Percentiles rank a stretch among this genome's conserved stretches.
Conservation (phyloP, 2,888 invertebrate species). For the Heliconius ismenius region DNA sequence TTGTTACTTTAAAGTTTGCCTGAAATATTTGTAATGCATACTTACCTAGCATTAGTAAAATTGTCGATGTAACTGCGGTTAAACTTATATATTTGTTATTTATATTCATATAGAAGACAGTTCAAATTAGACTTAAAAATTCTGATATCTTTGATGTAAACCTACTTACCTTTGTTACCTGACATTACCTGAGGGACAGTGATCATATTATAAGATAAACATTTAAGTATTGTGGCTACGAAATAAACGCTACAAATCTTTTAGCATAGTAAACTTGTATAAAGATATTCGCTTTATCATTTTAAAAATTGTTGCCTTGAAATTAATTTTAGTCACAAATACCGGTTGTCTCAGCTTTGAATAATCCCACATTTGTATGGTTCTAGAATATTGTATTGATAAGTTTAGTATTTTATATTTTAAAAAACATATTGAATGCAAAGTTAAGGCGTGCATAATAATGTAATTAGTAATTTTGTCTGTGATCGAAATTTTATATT, state of each 20-base stretch:
- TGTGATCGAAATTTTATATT: conserved; percentile 81
- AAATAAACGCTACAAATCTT: conserved; percentile 22
- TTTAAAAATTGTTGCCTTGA: conserved; percentile 65
- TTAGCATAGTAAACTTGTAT: conserved; percentile 41
- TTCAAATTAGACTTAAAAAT: conserved; percentile 1
- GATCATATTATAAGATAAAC: conserved; percentile 13
- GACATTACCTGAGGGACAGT: neutral
- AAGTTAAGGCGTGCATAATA: conserved; percentile 69
- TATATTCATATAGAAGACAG: conserved; percentile 1
- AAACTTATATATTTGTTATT: neutral
- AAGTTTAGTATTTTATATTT: conserved; percentile 77
- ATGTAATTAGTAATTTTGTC: conserved; percentile 75
- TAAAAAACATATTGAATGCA: conserved; percentile 65
- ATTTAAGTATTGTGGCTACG: conserved; percentile 29
- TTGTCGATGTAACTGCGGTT: neutral
- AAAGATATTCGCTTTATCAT: conserved; percentile 63
- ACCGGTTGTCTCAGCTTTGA: conserved; percentile 75
- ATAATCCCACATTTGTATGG: conserved; percentile 68
- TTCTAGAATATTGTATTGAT: conserved; percentile 69
- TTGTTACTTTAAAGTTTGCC: neutral
- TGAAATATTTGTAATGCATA: neutral
- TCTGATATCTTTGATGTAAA: conserved; percentile 10
- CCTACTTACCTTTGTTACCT: conserved; percentile 8
- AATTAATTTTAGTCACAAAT: conserved; percentile 67
- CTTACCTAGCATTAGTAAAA: neutral